Base-by-base conservation (phyloP, 2,888 invertebrate genomes). In the Cosmia trapezina region DNA sequence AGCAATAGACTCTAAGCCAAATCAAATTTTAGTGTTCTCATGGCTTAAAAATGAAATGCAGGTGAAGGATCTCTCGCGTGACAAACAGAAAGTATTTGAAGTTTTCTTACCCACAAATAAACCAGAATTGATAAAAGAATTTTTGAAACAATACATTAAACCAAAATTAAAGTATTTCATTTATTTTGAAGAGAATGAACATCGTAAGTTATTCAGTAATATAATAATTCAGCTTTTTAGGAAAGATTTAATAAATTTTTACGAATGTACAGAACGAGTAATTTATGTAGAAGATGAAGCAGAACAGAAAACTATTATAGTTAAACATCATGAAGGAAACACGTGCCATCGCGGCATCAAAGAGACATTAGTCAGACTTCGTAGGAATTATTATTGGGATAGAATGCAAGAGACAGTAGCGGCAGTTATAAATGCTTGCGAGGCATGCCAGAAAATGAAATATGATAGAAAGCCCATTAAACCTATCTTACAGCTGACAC, bases 381-480 rank as follows among this genome's bases (percentile, higher is more conserved):
- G 11, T 19, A 57, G n/a, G 17, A 66, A 28, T 57, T 57, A 66
- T 66, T 66, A 33, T 41, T 66, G 47, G 56, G 45, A 45, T 45
- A 56, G 2, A 37, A 57, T 54, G 49, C 33, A 69, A 33, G 41
- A 64, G 22, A 66, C 66, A 19, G 43, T 51, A 51, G 49, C 66
- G 37, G n/a, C 47, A n/a, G 19, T 57, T 19, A 57, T 57, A 19
- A 57, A 57, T 14, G 11, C 11, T 19, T 72, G 72, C 37, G 67
- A 67, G 28, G 37, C 54, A 37, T 72, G 66, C 19, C 60, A 62
- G 54, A 41, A 19, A 19, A 61, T 66, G 61, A 72, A 66, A 62
- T 62, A 66, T 49, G 72, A 72, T 28, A 51, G 72, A 6, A 66
- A 62, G 7, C 72, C 66, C 2, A 22, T 66, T n/a, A 72, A 72